Base-by-base conservation (phyloP, 2,797 vertebrate genomes). In the Peromyscus attwateri region DNA sequence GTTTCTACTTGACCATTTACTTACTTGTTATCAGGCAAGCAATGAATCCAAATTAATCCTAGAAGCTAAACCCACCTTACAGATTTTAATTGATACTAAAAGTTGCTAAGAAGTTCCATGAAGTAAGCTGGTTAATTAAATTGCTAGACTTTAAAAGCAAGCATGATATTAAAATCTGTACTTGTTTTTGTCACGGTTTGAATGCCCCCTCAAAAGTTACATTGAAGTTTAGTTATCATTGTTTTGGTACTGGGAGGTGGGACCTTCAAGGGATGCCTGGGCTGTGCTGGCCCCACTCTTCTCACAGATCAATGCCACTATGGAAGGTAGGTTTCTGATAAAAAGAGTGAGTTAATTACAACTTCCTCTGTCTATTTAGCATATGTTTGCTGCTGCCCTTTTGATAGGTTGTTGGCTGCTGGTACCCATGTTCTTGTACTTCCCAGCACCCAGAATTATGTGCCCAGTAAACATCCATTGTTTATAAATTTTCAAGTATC, bases 71-170 rank as follows among this genome's bases (percentile, higher is more conserved):
- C 5, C 55, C 31, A 60, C 79, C 85, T 91, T 89, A 34, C 29
- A 89, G 49, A 81, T 25, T 92, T 81, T 71, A 95, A 92, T 23
- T 88, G 13, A 92, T 21, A 82, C n/a, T 62, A 62, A 84, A 29
- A 79, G 43, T 92, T 87, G n/a, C 62, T 82, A 77, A 77, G 52
- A 49, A 34, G 10, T 87, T 94, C 83, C 62, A 75, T 55, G 34
- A 89, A 89, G 68, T 93, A 75, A 64, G 49, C 14, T 82, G 75
- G 4, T 68, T 75, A 82, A 75, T 91, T 95, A 94, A 93, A 93
- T 46, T 92, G 6, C 31, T 89, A 29, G 6, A 1, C 70, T 92
- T 95, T 92, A 60, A 96, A 95, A 93, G 46, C 46, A 68, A 89
- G 25, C 85, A 70, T 87, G 79, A 93, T 49, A 89, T 87, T 23